These are phyloP conservation scores for Bombus soroeensis DNA, from an alignment of 1,140 invertebrate genomes.

Conservation along the genomic window DNA sequence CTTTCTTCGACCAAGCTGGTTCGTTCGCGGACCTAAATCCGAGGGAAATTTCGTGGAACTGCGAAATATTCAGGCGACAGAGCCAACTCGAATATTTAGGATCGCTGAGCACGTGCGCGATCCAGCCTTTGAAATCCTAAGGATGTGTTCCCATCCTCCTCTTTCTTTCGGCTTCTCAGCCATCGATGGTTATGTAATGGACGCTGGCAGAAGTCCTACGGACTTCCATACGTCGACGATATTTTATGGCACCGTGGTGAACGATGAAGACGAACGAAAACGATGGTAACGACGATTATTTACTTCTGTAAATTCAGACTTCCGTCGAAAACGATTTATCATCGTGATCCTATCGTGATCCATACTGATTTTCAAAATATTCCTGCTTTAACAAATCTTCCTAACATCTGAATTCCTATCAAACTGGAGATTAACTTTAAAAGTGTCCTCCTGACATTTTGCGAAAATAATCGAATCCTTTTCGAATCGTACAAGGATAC, in stretches of 20 bases:
- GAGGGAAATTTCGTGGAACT: constrained; percentile 26
- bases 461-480: no score
- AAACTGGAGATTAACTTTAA: no score
- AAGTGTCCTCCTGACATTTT: background rate
- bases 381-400: background rate
- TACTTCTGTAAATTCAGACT: background rate
- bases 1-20: background rate
- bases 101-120: constrained; percentile 40
- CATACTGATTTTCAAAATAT: background rate
- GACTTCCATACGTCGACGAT: background rate
- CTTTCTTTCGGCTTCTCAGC: background rate
- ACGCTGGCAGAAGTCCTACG: background rate
- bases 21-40: background rate
- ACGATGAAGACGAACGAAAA: background rate
- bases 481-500: no score
- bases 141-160: background rate
- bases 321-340: background rate
- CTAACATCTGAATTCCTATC: no score
- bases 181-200: constrained; percentile 17
- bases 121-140: constrained; percentile 33
- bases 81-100: constrained; percentile 27
- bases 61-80: background rate
- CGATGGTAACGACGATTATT: background rate
- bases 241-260: background rate
- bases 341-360: no score